Conservation (phyloP, 2,797 vertebrate genomes). For the Ciconia nigra region DNA sequence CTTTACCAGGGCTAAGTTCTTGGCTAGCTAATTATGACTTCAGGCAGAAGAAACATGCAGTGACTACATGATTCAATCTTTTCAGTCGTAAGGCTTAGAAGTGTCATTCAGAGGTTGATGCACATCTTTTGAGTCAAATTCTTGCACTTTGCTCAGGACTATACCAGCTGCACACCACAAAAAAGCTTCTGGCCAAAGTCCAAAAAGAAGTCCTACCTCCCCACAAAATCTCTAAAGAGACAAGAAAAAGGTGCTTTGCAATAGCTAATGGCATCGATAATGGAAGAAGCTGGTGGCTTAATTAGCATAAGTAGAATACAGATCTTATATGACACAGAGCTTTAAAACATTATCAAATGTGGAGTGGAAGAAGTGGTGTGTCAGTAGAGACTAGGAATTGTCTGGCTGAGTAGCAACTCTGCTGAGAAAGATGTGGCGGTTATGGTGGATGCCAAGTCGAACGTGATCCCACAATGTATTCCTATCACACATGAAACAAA, state of each 20-base stretch:
- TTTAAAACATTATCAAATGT: background rate
- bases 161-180: background rate
- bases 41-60: background rate
- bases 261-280: background rate
- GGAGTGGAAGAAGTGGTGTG: background rate
- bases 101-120: background rate
- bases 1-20: background rate
- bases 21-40: background rate
- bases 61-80: background rate
- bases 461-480: background rate
- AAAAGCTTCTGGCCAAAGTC: background rate
- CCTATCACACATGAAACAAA: background rate
- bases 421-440: rapidly evolving
- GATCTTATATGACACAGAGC: background rate
- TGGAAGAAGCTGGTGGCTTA: background rate
- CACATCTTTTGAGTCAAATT: background rate
- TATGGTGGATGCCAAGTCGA: background rate
- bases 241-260: background rate
- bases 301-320: background rate
- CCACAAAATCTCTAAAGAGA: background rate
- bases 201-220: background rate
- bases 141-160: background rate
- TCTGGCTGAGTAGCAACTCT: background rate
- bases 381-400: background rate
- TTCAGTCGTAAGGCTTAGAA: background rate